phyloP scores from a whole-genome alignment of 2,797 vertebrate genomes.

The Todus mexicanus region DNA sequence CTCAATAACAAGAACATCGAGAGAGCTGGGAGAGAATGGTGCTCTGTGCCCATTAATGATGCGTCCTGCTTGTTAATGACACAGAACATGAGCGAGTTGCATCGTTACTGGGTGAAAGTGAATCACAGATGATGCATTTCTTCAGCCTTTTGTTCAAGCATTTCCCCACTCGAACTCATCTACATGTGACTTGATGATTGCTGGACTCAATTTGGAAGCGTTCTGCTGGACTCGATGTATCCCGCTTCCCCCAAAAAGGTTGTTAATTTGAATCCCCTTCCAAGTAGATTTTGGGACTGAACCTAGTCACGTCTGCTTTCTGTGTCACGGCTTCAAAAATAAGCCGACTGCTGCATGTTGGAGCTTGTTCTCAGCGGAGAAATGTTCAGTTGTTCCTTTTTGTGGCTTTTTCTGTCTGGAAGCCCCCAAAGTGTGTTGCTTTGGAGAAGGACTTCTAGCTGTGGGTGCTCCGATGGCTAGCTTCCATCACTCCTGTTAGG shows the following conservation, averaged over 20 bases:
- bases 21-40: neutral
- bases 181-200: neutral
- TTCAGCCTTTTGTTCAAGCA: neutral
- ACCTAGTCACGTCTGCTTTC: neutral
- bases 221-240: neutral
- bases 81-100: neutral
- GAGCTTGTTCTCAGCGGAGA: neutral
- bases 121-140: neutral
- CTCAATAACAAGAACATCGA: neutral
- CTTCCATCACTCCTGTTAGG: neutral
- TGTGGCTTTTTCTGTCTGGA: neutral
- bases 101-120: neutral
- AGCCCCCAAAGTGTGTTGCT: neutral
- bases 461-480: neutral
- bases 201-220: neutral
- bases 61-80: neutral
- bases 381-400: neutral
- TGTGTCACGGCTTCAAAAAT: neutral
- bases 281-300: neutral
- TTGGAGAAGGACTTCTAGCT: neutral
- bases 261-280: neutral
- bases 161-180: neutral
- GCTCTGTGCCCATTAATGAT: constrained; percentile 20
- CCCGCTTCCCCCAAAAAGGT: neutral
- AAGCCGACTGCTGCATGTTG: neutral